Percentiles rank a stretch among this genome's conserved stretches.
phyloP scores from a whole-genome alignment of 2,797 vertebrate genomes.

The Trachurus trachurus region DNA sequence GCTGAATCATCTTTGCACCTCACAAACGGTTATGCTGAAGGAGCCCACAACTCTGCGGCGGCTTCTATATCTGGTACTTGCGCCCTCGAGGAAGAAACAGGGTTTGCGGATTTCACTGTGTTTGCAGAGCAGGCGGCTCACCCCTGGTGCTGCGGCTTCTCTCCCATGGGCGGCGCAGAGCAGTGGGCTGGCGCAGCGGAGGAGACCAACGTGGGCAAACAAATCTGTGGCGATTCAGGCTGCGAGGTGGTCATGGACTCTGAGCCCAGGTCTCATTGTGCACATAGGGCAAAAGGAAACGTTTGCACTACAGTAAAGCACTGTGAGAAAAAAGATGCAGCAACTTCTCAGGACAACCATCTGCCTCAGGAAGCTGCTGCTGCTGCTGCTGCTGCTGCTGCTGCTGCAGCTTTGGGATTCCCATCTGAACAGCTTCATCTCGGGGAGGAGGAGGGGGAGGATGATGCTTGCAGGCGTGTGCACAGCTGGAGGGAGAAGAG shows the following conservation, averaged over 20 bases:
- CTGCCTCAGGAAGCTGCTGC: slow-evolving; percentile 56
- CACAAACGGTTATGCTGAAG: slow-evolving; percentile 87
- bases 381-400: slow-evolving; percentile 40
- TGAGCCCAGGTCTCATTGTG: slow-evolving; percentile 56
- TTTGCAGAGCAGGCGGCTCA: slow-evolving; percentile 81
- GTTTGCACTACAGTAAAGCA: slow-evolving; percentile 54
- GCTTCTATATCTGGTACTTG: slow-evolving; percentile 24
- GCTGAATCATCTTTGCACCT: slow-evolving; percentile 84
- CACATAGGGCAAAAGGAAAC: slow-evolving; percentile 49
- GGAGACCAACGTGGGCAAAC: slow-evolving; percentile 62
- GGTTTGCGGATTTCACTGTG: slow-evolving; percentile 90
- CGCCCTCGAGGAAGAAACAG: slow-evolving; percentile 80
- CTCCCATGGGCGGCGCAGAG: slow-evolving; percentile 46
- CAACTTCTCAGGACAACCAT: slow-evolving; percentile 65
- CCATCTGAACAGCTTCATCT: slow-evolving; percentile 46
- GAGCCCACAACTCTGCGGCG: slow-evolving; percentile 75
- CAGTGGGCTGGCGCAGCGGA: slow-evolving; percentile 69
- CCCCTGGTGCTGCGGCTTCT: slow-evolving; percentile 79
- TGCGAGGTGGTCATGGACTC: slow-evolving; percentile 54
- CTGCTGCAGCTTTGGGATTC: slow-evolving; percentile 39
- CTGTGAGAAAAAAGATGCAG: slow-evolving; percentile 61
- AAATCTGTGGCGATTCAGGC: slow-evolving; percentile 52
- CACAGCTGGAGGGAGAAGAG: slow-evolving; percentile 31
- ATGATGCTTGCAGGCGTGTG: slow-evolving; percentile 12
- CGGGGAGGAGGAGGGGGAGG: slow-evolving; percentile 45